Conservation (phyloP, 2,113 vertebrate genomes). For the Lepisosteus osseus region DNA sequence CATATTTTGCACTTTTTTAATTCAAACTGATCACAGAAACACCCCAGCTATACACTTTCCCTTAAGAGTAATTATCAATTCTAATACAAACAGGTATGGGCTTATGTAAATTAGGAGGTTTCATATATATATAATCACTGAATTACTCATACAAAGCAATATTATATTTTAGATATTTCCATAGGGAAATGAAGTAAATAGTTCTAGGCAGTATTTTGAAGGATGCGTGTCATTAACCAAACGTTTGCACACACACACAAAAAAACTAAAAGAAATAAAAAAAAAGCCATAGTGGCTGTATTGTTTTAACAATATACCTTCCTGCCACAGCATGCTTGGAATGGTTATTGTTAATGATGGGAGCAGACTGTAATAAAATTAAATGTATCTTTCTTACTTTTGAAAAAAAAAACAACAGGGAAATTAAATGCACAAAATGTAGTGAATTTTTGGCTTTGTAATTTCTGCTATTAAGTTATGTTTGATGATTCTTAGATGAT, state of each 20-base stretch:
- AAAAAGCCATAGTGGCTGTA: constrained; percentile 10
- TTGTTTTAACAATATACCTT: constrained; percentile 7
- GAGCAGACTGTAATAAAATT: constrained; percentile 10
- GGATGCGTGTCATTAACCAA: constrained; percentile 9
- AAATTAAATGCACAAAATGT: constrained; percentile 18
- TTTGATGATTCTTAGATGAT: constrained; percentile 7
- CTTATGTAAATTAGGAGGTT: neutral
- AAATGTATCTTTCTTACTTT: constrained; percentile 12
- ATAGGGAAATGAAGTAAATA: constrained; percentile 8
- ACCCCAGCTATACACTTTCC: constrained; percentile 4
- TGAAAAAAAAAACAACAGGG: constrained; percentile 10
- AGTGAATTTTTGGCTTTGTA: constrained; percentile 4
- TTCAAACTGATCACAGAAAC: constrained; percentile 1
- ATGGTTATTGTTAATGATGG: neutral
- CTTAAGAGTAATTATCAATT: neutral
- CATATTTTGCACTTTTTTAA: neutral
- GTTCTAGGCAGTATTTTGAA: neutral
- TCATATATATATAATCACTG: constrained; percentile 1
- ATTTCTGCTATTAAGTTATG: neutral
- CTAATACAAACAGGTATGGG: neutral
- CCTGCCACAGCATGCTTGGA: neutral
- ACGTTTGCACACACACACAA: constrained; percentile 5
- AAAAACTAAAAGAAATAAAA: neutral
- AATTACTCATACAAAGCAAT: constrained; percentile 15
- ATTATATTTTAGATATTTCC: constrained; percentile 18